Percentiles rank a stretch among this genome's conserved stretches.
Conservation (phyloP, 2,888 invertebrate species). For the Hipparchia sbordonii region DNA sequence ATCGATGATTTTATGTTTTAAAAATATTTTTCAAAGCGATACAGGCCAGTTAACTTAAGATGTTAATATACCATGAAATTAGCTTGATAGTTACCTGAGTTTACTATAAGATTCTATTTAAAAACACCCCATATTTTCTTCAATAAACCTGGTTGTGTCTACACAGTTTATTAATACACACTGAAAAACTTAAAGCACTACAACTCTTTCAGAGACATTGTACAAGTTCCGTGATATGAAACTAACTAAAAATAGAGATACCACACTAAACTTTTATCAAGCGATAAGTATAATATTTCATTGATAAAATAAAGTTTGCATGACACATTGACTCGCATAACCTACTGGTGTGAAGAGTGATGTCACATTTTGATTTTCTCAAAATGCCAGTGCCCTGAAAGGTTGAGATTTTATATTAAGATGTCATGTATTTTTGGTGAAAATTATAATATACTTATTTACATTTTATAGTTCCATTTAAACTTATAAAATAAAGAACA, state of each 20-base stretch:
- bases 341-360: neutral
- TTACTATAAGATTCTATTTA: neutral
- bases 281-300: constrained; percentile 18
- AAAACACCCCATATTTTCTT: constrained; percentile 16
- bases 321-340: constrained; percentile 24
- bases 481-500: too few species aligned
- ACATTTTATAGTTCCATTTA: too few species aligned
- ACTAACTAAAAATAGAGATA: constrained; percentile 5
- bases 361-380: constrained; percentile 6
- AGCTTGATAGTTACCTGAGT: constrained; percentile 9
- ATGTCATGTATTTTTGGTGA: neutral
- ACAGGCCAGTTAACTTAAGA: neutral
- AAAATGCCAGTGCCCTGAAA: neutral
- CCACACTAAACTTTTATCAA: constrained; percentile 16
- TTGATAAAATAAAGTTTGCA: constrained; percentile 25
- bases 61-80: neutral
- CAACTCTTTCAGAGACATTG: constrained; percentile 3
- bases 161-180: neutral
- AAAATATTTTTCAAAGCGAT: neutral
- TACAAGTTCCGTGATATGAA: neutral
- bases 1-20: neutral
- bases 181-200: constrained; percentile 8
- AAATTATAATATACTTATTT: too few species aligned
- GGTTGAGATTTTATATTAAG: constrained; percentile 5
- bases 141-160: neutral